Percentiles rank a stretch among this genome's conserved stretches.
Conservation (phyloP, 2,888 invertebrate species). For the Trilocha varians region DNA sequence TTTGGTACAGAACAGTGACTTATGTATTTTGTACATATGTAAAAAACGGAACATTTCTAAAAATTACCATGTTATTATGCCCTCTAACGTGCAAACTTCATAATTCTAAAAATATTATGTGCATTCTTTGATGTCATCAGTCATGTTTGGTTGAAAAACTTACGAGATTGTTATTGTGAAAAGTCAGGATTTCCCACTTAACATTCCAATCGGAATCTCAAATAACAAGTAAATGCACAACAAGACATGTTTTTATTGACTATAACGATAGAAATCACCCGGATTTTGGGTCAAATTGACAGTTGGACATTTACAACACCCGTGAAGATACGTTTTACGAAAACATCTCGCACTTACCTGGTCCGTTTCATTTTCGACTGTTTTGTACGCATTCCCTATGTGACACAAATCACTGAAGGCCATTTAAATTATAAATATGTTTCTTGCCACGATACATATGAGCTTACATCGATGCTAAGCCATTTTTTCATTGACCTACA, state of each 20-base stretch:
- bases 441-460: conserved; percentile 69
- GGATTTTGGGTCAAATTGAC: conserved; percentile 67
- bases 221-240: not conserved
- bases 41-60: conserved; percentile 28
- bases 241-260: conserved; percentile 1
- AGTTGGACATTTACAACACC: conserved; percentile 65
- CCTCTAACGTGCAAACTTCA: conserved; percentile 60
- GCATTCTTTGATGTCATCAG: conserved; percentile 62
- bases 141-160: conserved; percentile 14
- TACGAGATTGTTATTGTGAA: not conserved
- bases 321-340: conserved; percentile 20
- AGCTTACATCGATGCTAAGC: conserved; percentile 63
- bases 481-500: conserved; percentile 74
- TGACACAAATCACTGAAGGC: conserved; percentile 73
- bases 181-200: not conserved
- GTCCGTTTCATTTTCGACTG: conserved; percentile 68
- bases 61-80: conserved; percentile 55
- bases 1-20: not conserved
- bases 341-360: conserved; percentile 56
- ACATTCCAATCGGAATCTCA: not conserved
- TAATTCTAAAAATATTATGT: conserved; percentile 71
- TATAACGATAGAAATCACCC: conserved; percentile 20
- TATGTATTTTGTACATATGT: not conserved
- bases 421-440: conserved; percentile 71
- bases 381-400: conserved; percentile 68